Evolutionary conservation across 64 coral and sea anemone genomes (phyloP).

Genomic region (Stichodactyla helianthus): DNA sequence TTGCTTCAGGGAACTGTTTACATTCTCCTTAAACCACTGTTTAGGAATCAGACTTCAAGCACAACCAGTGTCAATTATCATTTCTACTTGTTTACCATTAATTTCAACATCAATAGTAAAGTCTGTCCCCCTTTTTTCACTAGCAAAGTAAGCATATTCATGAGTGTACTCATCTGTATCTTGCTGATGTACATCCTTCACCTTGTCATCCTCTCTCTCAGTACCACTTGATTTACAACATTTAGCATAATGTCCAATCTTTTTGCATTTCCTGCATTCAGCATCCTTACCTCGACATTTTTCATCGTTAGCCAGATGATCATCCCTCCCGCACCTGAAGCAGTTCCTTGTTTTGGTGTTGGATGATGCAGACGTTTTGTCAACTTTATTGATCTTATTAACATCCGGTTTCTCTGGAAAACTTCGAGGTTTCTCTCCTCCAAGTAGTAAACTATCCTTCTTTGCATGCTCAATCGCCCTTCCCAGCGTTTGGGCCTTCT

Average conservation of each 20-base stretch:
- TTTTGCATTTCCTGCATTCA: neutral
- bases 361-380: neutral
- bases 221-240: neutral
- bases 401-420: constrained; percentile 32
- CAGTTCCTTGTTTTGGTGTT: constrained; percentile 33
- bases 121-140: constrained; percentile 5
- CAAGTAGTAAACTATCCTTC: constrained; percentile 39
- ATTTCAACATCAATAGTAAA: constrained; percentile 33
- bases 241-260: neutral
- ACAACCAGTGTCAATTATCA: constrained; percentile 44
- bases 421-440: constrained; percentile 19
- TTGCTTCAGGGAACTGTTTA: neutral
- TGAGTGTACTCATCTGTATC: constrained; percentile 29
- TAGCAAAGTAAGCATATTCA: constrained; percentile 37
- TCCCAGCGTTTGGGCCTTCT: constrained; percentile 49
- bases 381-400: neutral
- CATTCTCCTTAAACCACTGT: constrained; percentile 24
- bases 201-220: constrained; percentile 9
- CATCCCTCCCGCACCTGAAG: constrained; percentile 46
- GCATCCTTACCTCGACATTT: constrained; percentile 26
- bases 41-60: constrained; percentile 24
- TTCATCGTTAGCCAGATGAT: constrained; percentile 49
- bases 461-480: constrained; percentile 49
- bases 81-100: constrained; percentile 31
- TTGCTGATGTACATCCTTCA: constrained; percentile 34